Evolutionary conservation across 1,140 invertebrate genomes (phyloP).

Genomic region (Globodera rostochiensis): DNA sequence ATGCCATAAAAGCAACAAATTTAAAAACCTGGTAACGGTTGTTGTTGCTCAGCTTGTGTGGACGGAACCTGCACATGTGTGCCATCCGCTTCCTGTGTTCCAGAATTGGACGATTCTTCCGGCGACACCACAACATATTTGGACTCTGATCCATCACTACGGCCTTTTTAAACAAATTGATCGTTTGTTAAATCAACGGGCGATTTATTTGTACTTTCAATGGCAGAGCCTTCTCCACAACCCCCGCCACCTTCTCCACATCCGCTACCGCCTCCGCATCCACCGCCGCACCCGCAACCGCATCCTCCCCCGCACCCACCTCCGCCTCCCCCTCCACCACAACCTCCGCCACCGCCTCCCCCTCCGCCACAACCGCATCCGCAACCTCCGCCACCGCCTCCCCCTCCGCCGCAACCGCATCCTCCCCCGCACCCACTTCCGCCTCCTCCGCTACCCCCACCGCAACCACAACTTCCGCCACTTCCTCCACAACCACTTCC

Average conservation of each 20-base stretch:
- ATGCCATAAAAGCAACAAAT: not conserved
- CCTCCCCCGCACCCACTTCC: not conserved
- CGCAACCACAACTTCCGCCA: not conserved
- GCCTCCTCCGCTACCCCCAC: not conserved
- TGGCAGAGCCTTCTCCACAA: not conserved
- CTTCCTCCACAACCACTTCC: not conserved
- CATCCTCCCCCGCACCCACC: not conserved
- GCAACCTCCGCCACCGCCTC: not conserved
- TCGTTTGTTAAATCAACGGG: not conserved
- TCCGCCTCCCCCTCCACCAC: not conserved
- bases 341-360: not conserved
- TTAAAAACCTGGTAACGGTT: not conserved
- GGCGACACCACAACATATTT: slow-evolving; percentile 56
- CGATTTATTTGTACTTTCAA: not conserved
- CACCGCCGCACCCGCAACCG: not conserved
- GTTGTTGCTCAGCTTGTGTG: not conserved
- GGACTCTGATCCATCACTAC: slow-evolving; percentile 37
- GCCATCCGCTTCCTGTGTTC: slow-evolving; percentile 7
- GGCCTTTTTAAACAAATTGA: not conserved
- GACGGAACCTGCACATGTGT: slow-evolving; percentile 28
- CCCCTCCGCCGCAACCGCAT: not conserved
- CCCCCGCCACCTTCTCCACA: not conserved
- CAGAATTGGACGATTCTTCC: slow-evolving; percentile 20
- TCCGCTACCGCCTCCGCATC: not conserved
- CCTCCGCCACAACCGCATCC: not conserved